Evolutionary conservation across 2,797 vertebrate genomes (phyloP).

Genomic region (Sphenopsis melanotis): DNA sequence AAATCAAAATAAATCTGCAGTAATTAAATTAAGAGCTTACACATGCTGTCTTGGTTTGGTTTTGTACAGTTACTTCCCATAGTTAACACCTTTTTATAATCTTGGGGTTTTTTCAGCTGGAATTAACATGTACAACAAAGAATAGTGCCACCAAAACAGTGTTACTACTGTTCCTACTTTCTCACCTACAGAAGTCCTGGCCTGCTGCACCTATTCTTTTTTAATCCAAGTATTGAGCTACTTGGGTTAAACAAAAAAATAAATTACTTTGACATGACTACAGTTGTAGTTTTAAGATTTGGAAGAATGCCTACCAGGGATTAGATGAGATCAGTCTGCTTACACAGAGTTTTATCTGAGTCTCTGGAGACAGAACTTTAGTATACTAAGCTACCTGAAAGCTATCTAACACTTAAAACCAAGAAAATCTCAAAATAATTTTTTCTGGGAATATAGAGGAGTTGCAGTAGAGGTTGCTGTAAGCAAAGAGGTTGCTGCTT

Average conservation of each 20-base stretch:
- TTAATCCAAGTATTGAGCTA: not conserved
- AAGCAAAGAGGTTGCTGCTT: not conserved
- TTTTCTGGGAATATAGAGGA: not conserved
- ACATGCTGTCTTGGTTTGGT: constrained; percentile 10
- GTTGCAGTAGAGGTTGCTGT: not conserved
- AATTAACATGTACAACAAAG: not conserved
- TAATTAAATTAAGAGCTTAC: constrained; percentile 71
- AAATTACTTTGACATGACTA: not conserved
- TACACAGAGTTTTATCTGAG: not conserved
- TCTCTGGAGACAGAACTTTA: not conserved
- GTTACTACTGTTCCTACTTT: not conserved
- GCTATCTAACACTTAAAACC: not conserved
- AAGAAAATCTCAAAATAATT: not conserved
- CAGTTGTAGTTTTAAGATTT: not conserved
- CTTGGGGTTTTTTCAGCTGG: not conserved
- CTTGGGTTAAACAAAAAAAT: not conserved
- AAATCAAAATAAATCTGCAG: constrained; percentile 67
- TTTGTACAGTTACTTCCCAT: not conserved
- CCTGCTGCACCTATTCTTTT: not conserved
- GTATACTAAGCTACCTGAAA: not conserved
- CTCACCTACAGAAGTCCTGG: not conserved
- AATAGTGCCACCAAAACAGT: not conserved
- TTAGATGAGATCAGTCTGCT: not conserved
- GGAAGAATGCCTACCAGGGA: not conserved
- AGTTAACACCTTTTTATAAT: not conserved